These are phyloP conservation scores for Fulmarus glacialis DNA, from an alignment of 2,113 vertebrate genomes.

Conservation along the genomic window DNA sequence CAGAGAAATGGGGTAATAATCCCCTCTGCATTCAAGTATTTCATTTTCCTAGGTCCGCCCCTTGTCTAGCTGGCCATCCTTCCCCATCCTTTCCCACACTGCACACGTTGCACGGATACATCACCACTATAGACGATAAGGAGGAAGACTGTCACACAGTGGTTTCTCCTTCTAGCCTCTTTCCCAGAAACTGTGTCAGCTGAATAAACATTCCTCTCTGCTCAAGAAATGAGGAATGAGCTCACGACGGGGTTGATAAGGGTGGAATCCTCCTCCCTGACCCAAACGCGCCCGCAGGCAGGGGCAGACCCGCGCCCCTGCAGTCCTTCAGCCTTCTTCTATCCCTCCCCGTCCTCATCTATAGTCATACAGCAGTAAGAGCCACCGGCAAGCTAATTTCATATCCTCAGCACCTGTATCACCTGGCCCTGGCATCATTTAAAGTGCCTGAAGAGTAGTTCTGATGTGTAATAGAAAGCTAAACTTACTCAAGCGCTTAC, in stretches of 20 bases:
- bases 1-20: not conserved
- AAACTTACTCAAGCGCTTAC: not conserved
- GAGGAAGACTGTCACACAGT: not conserved
- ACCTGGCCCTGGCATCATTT: not conserved
- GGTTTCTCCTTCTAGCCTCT: not conserved
- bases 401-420: not conserved
- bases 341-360: not conserved
- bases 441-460: not conserved
- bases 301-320: not conserved
- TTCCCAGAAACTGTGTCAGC: conserved; percentile 43
- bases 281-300: accelerated
- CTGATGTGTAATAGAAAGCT: not conserved
- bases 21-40: not conserved
- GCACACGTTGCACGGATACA: not conserved
- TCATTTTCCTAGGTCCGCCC: not conserved
- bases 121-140: not conserved
- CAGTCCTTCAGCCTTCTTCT: not conserved
- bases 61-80: not conserved
- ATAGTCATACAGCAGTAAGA: not conserved
- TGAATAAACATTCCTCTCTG: conserved; percentile 50
- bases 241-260: not conserved
- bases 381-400: accelerated
- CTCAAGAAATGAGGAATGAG: conserved; percentile 43
- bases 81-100: not conserved
- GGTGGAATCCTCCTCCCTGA: conserved; percentile 14